Evolutionary conservation across 1,140 invertebrate genomes (phyloP).

Genomic region (Drosophila ohnishii): DNA sequence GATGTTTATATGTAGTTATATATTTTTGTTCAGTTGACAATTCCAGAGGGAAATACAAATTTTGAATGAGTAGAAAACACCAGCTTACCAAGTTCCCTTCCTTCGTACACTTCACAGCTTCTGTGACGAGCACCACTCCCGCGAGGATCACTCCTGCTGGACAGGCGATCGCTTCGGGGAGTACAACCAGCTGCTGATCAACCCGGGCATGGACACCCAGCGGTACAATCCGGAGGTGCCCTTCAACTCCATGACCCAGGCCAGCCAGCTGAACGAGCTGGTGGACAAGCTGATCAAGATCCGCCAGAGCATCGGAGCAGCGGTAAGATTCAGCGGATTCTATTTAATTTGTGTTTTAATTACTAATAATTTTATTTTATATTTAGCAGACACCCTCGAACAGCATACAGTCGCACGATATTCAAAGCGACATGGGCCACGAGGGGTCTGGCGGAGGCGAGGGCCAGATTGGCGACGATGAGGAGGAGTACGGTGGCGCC

Average conservation of each 20-base stretch:
- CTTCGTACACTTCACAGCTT: constrained; percentile 45
- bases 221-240: constrained; percentile 82
- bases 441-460: constrained; percentile 76
- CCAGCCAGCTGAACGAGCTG: constrained; percentile 70
- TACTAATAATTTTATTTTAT: neutral
- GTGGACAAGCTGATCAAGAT: constrained; percentile 81
- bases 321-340: constrained; percentile 34
- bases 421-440: constrained; percentile 82
- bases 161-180: constrained; percentile 81
- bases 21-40: neutral
- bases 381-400: constrained; percentile 54
- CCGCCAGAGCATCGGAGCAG: constrained; percentile 69
- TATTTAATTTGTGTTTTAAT: neutral
- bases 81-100: constrained; percentile 25
- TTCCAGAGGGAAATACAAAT: neutral
- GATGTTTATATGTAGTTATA: constrained; percentile 1
- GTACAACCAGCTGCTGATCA: constrained; percentile 75
- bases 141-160: constrained; percentile 78
- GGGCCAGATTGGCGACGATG: constrained; percentile 65
- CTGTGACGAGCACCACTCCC: constrained; percentile 74
- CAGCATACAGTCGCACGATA: constrained; percentile 63
- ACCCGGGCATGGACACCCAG: constrained; percentile 64
- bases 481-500: constrained; percentile 76
- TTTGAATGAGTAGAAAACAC: neutral
- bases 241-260: constrained; percentile 54